Percentiles rank a stretch among this genome's conserved stretches.
Conservation (phyloP, 2,797 vertebrate genomes). For the Artibeus jamaicensis region DNA sequence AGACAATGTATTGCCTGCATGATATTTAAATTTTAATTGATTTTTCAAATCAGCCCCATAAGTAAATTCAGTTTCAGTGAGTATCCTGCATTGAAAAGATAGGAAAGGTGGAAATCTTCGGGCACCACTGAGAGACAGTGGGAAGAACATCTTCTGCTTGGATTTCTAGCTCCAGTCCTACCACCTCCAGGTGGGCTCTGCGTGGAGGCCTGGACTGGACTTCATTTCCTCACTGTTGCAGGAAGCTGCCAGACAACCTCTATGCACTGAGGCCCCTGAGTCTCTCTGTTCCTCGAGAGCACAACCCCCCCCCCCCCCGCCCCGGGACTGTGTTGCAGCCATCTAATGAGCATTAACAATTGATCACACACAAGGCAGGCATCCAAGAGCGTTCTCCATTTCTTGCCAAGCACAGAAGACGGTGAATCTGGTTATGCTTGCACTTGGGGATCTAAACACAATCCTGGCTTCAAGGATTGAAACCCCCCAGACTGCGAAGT, state of each 20-base stretch:
- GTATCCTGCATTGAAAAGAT: not conserved
- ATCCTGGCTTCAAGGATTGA: not conserved
- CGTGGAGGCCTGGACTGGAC: not conserved
- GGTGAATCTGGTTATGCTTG: not conserved
- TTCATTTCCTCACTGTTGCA: not conserved
- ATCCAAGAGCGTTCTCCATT: not conserved
- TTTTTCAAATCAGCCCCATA: not conserved
- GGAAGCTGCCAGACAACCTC: not conserved
- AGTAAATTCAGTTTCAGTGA: not conserved
- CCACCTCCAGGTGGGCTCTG: not conserved
- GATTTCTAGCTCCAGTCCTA: not conserved
- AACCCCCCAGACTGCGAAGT: not conserved
- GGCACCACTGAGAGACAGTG: not conserved
- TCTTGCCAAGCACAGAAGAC: constrained; percentile 28
- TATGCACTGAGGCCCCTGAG: not conserved
- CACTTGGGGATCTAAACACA: constrained; percentile 20
- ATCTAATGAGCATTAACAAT: not conserved
- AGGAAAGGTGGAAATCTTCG: not conserved
- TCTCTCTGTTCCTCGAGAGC: not conserved
- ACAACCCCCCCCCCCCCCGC: too few species aligned
- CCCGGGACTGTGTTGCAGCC: not conserved
- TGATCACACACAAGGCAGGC: not conserved
- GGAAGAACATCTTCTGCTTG: not conserved
- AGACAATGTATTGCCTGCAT: not conserved
- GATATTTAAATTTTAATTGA: not conserved